Percentiles rank a stretch among this genome's conserved stretches.
Conservation (phyloP, 2,797 vertebrate species). For the Schizopygopsis malacanthus region DNA sequence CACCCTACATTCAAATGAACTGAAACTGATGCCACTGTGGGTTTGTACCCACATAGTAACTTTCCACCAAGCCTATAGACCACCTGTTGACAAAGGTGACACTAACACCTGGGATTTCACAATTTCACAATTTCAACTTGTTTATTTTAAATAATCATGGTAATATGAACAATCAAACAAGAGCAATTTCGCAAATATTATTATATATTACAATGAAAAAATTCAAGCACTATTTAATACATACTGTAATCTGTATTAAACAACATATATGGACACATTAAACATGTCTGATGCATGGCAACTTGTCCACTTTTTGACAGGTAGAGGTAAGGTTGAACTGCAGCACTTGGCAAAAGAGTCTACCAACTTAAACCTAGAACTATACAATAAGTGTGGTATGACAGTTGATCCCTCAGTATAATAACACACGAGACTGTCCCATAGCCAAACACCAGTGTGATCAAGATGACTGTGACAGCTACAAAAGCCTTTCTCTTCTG, state of each 20-base stretch:
- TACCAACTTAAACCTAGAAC: not conserved
- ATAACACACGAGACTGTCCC: not conserved
- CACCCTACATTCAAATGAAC: not conserved
- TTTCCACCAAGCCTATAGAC: not conserved
- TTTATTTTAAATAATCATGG: no score
- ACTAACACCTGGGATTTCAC: not conserved
- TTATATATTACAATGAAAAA: not conserved
- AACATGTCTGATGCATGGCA: not conserved
- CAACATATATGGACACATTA: not conserved
- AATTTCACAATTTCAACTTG: not conserved
- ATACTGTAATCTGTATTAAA: not conserved
- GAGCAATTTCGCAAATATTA: not conserved
- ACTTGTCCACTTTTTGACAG: conserved; percentile 7
- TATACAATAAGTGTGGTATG: not conserved
- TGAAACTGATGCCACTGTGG: not conserved
- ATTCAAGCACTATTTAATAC: not conserved
- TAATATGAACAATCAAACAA: not conserved
- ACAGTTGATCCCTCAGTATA: not conserved
- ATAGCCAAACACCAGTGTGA: conserved; percentile 13
- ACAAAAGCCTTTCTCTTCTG: not conserved
- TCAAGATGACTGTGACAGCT: not conserved
- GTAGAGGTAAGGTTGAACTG: conserved; percentile 6
- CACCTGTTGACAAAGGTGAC: not conserved
- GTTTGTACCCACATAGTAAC: not conserved
- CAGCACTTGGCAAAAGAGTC: not conserved